Evolutionary conservation across 2,797 vertebrate species (phyloP), one percentile per base, ranked within the genome.

Genomic region (Oryzias sinensis): DNA sequence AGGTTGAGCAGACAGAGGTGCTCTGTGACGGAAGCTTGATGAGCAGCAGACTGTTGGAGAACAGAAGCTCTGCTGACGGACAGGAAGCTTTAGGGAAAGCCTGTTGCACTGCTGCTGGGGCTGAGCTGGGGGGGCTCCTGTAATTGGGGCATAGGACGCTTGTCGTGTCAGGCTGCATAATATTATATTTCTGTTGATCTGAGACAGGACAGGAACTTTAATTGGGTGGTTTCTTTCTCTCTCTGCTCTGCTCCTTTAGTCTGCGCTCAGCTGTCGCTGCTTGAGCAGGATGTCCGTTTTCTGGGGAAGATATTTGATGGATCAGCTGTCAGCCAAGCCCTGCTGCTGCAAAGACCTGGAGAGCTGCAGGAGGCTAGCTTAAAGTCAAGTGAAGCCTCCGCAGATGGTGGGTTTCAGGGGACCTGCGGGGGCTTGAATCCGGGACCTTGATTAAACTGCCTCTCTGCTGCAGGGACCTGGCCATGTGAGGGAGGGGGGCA

Each of bases 381-480:
- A 64, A 79, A 80, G 80, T 65, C 65, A 65, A 63, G 59, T 68
- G 40, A n/a, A 67, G 65, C 70, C 67, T 76, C 56, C 66, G 58
- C 85, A 88, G 81, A 87, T 87, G 85, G 81, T 58, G 74, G 33
- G 70, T 84, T 76, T 87, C 83, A 77, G 64, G 41, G 33, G 71
- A 72, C 84, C 82, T 80, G 66, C 66, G 68, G 87, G 83, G 87
- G 80, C 64, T 55, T 50, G 37, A 81, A 84, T 18, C 18, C 74
- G 54, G 70, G 84, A 79, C 70, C 77, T 84, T 89, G 89, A 89
- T 89, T 88, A 85, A 89, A 87, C 86, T 88, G 49, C 76, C 48
- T 72, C 33, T 66, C 73, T 80, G 46, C 72, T 55, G 62, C 64
- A 73, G 76, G 78, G 79, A 72, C 25, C 72, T 72, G 67, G 70